These are phyloP conservation scores for Aurelia sp. DNA, from an alignment of 30 jellyfish, hydroid and myxozoan species.

Conservation along the genomic window DNA sequence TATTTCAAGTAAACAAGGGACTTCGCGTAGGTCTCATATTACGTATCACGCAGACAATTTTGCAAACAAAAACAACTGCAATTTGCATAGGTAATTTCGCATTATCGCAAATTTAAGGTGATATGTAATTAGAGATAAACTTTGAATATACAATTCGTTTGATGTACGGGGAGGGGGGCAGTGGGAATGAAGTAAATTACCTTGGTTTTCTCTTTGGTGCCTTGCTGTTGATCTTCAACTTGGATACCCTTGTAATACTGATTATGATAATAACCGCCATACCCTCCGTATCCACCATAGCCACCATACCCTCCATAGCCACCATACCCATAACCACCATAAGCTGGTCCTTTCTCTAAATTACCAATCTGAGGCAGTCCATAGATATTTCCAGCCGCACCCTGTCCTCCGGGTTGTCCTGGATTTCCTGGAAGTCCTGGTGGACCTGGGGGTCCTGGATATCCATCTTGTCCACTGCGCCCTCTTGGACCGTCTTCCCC, in stretches of 20 bases:
- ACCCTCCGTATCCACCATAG: constrained; percentile 52
- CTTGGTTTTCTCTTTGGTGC: constrained; percentile 18
- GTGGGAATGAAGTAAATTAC: not conserved
- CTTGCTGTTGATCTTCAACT: constrained; percentile 17
- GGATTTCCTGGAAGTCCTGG: constrained; percentile 89
- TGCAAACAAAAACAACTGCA: too few species aligned
- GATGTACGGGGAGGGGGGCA: too few species aligned
- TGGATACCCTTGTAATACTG: constrained; percentile 51
- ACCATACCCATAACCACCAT: constrained; percentile 70
- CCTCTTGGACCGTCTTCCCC: constrained; percentile 83
- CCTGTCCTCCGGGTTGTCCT: constrained; percentile 62
- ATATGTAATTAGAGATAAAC: too few species aligned
- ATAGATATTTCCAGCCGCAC: constrained; percentile 2
- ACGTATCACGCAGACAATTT: too few species aligned
- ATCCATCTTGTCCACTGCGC: constrained; percentile 85
- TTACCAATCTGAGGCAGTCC: constrained; percentile 41
- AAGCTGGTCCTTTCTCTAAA: constrained; percentile 75
- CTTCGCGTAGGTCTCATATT: too few species aligned
- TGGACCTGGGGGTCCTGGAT: constrained; percentile 91
- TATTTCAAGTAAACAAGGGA: too few species aligned
- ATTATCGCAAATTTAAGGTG: too few species aligned
- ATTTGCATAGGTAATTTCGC: too few species aligned
- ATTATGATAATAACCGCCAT: constrained; percentile 44
- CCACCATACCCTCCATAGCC: constrained; percentile 23
- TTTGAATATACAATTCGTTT: too few species aligned